Conservation (phyloP, 2,888 invertebrate genomes). For the Steinernema hermaphroditum region DNA sequence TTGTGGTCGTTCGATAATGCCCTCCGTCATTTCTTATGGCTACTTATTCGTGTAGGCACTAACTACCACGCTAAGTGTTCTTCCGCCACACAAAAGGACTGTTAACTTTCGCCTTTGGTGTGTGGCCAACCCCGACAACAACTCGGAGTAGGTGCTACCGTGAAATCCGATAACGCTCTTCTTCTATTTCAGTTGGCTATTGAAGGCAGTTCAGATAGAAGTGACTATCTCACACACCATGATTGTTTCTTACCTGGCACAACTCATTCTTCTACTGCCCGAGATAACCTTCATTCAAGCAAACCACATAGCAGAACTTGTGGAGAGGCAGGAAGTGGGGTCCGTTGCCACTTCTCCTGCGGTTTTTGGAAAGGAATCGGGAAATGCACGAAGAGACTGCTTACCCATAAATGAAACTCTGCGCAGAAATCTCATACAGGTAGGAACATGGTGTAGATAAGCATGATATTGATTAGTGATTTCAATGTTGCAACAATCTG, state of each 20-base stretch:
- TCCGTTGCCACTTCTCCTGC: not conserved
- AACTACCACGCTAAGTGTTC: no score
- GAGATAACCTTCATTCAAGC: constrained; percentile 57
- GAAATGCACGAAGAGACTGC: constrained; percentile 33
- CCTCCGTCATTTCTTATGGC: not conserved
- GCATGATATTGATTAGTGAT: no score
- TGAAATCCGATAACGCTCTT: not conserved
- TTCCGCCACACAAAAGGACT: no score
- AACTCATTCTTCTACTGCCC: constrained; percentile 60
- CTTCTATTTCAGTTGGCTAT: constrained; percentile 7
- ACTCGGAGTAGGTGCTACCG: no score
- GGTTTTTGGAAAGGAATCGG: no score
- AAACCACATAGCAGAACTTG: constrained; percentile 52
- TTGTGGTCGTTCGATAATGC: constrained; percentile 10
- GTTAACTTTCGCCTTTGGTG: no score
- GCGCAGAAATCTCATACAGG: constrained; percentile 53
- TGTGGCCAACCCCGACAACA: no score
- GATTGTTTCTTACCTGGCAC: constrained; percentile 64
- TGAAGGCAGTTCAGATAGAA: not conserved
- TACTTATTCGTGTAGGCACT: not conserved
- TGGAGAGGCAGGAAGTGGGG: constrained; percentile 40
- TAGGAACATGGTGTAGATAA: no score
- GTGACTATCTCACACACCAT: constrained; percentile 37
- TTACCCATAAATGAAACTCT: constrained; percentile 50
- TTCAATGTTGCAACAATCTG: no score